Conservation (phyloP, 1,140 invertebrate genomes). For the Akabosia matsudoensis region DNA sequence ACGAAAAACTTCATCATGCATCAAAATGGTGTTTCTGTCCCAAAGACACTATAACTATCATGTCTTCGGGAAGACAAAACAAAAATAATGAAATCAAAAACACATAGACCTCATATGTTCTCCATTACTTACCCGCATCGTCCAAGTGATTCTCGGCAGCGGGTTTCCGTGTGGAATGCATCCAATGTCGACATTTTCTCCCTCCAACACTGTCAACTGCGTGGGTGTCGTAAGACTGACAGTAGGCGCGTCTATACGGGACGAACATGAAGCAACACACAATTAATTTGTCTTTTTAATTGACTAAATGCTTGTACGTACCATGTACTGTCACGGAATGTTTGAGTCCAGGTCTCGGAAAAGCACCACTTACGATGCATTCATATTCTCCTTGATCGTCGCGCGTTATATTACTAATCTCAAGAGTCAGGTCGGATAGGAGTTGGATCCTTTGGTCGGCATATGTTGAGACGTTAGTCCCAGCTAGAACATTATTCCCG, state of each 20-base stretch:
- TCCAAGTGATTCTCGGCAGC: constrained; percentile 34
- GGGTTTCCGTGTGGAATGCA: constrained; percentile 46
- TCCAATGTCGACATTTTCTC: constrained; percentile 38
- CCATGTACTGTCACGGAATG: constrained; percentile 38
- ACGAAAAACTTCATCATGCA: neutral
- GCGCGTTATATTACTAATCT: constrained; percentile 17
- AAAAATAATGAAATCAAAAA: neutral
- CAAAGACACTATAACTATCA: no score
- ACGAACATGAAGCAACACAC: no score
- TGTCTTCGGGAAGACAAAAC: neutral
- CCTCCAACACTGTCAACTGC: constrained; percentile 29
- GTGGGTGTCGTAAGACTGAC: constrained; percentile 14
- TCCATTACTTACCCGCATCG: constrained; percentile 38
- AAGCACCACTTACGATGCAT: constrained; percentile 20
- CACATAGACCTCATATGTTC: neutral
- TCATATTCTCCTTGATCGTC: constrained; percentile 42
- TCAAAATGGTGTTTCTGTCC: no score
- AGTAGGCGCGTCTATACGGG: neutral
- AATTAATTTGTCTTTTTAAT: no score
- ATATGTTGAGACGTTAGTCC: constrained; percentile 34
- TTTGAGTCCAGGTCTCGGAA: constrained; percentile 15
- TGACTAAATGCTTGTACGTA: no score
- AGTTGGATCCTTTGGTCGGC: constrained; percentile 33
- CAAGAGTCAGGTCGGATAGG: constrained; percentile 38
- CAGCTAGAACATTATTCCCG: constrained; percentile 34